Base-by-base conservation (phyloP, 1,140 invertebrate species). In the Carposina sasakii region DNA sequence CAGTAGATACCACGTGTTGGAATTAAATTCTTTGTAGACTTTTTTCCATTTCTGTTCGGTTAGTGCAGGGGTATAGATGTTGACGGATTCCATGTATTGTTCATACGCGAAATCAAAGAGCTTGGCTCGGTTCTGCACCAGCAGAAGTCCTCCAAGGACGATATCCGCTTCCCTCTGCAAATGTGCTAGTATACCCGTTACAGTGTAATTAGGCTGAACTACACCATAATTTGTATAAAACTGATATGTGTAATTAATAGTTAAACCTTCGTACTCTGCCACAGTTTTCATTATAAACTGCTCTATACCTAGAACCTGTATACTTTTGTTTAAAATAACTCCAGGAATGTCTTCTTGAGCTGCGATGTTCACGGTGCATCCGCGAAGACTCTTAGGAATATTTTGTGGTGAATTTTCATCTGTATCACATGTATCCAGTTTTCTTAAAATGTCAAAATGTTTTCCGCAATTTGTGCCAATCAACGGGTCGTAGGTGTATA, bases 71-170 rank as follows among this genome's bases (percentile, higher is more conserved):
- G 63, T 69, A 31, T 59, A 70, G 26, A 77, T 16, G 34, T 63
- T 52, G 22, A 65, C 51, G 30, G 48, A 36, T 5, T 54, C 59
- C 31, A 52, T 69, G 42, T 60, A 58, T n/a, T 66, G 63, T 15
- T 71, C 70, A 52, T 52, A 71, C 16, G 74, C 54, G 28, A 41
- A 73, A 22, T 71, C 67, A 19, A 66, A 68, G 4, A 54, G 4
- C 31, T 67, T 41, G 6, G 59, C 40, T 50, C 65, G 48, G 33
- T 67, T 71, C 46, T 55, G 33, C 15, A 63, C 62, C 15, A 73
- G 34, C 36, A 63, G 31, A 6, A 54, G 52, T 0, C 67, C 60
- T 21, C 65, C 70, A 12, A 52, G 43, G n/a, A 55, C 59, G 8
- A 73, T 50, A 31, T 58, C 57, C 19, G 62, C 59, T 45, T 54